Percentiles rank a stretch among this genome's conserved stretches.
phyloP scores from a whole-genome alignment of 2,888 invertebrate genomes.

The Orchestes rusci region DNA sequence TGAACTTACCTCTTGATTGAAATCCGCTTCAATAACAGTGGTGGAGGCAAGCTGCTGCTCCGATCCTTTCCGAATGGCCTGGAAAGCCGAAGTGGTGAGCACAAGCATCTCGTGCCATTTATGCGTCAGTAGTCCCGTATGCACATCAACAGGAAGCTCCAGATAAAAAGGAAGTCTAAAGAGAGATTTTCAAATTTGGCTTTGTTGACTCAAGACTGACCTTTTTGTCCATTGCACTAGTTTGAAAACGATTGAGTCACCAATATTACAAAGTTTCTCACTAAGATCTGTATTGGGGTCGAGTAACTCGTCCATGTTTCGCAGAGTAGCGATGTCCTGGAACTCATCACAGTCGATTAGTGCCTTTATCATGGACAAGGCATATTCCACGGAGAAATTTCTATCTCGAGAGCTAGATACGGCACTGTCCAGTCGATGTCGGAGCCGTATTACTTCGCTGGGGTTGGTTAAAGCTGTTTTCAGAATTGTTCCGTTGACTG shows the following conservation, averaged over 20 bases:
- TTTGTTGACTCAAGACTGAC: too few relatives aligned
- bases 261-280: constrained; percentile 89
- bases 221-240: constrained; percentile 98
- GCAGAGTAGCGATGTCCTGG: constrained; percentile 81
- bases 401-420: constrained; percentile 83
- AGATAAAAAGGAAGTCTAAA: constrained; percentile 80
- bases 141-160: constrained; percentile 92
- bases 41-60: constrained; percentile 37
- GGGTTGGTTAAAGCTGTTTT: constrained; percentile 93
- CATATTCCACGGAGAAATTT: constrained; percentile 70
- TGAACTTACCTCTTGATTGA: constrained; percentile 77
- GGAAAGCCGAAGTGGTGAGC: constrained; percentile 88
- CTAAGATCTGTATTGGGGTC: constrained; percentile 88
- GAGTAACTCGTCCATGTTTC: constrained; percentile 83
- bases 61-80: constrained; percentile 65
- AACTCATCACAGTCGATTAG: constrained; percentile 95
- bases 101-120: constrained; percentile 97
- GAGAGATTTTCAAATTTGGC: not conserved
- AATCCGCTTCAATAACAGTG: constrained; percentile 64
- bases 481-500: constrained; percentile 76
- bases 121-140: constrained; percentile 91
- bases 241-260: constrained; percentile 96
- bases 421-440: constrained; percentile 80
- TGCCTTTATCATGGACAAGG: constrained; percentile 82
- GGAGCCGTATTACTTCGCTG: constrained; percentile 83